Evolutionary conservation across 92 coral and sea anemone genomes (phyloP).

Genomic region (Umimayanthus chanpuru): DNA sequence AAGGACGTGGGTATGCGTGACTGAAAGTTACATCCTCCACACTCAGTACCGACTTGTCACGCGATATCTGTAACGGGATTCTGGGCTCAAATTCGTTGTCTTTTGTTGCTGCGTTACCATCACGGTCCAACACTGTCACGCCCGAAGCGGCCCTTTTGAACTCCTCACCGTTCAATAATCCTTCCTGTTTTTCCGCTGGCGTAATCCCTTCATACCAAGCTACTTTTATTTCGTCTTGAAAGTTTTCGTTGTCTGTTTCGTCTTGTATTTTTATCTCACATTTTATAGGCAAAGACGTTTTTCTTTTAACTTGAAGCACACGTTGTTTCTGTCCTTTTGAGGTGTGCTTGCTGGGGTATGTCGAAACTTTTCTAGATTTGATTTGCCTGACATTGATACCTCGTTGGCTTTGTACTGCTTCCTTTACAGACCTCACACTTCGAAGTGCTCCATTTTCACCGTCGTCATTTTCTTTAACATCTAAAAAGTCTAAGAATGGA

Average conservation of each 20-base stretch:
- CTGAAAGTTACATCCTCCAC: conserved; percentile 30
- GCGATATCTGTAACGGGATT: conserved; percentile 2
- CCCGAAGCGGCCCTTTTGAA: background rate
- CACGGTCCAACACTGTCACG: background rate
- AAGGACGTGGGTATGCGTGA: conserved; percentile 29
- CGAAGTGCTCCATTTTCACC: conserved; percentile 49
- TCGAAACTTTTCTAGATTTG: background rate
- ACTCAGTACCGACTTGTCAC: conserved; percentile 11
- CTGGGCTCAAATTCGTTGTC: background rate
- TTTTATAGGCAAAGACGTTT: conserved; percentile 34
- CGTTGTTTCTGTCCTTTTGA: conserved; percentile 12
- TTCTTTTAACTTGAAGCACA: conserved; percentile 22
- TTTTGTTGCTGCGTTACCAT: background rate
- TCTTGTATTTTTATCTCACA: conserved; percentile 7
- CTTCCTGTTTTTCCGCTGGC: background rate
- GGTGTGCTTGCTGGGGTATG: conserved; percentile 11
- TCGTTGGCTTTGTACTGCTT: background rate
- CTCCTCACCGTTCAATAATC: conserved; percentile 6
- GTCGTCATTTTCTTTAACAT: conserved; percentile 32
- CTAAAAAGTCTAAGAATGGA: conserved; percentile 81
- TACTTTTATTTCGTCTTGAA: conserved; percentile 21
- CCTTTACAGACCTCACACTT: conserved; percentile 14
- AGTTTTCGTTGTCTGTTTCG: background rate
- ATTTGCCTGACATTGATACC: conserved; percentile 15
- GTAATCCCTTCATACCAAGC: conserved; percentile 57